These are phyloP conservation scores for Anolis apletophallus DNA, from an alignment of 2,797 vertebrate species.

Conservation along the genomic window DNA sequence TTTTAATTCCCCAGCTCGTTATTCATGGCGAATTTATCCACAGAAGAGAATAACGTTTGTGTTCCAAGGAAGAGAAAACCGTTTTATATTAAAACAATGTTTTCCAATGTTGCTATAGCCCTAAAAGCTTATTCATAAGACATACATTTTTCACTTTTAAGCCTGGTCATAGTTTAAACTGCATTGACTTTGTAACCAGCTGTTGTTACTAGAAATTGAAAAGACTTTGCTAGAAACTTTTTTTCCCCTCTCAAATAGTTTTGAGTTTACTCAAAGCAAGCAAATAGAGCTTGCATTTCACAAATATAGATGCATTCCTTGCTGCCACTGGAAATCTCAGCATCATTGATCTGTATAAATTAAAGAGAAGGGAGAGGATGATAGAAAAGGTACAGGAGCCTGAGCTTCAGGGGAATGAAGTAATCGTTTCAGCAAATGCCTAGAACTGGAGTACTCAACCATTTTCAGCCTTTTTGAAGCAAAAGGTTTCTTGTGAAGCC, in stretches of 20 bases:
- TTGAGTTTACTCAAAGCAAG: not conserved
- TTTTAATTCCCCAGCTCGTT: constrained; percentile 81
- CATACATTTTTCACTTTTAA: constrained; percentile 43
- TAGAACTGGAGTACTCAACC: too few species aligned
- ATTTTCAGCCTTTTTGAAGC: too few species aligned
- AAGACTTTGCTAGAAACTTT: not conserved
- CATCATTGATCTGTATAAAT: not conserved
- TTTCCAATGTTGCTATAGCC: constrained; percentile 63
- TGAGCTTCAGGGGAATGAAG: too few species aligned
- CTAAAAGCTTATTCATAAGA: constrained; percentile 49
- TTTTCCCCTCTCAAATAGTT: not conserved
- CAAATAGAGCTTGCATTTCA: not conserved
- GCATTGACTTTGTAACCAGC: not conserved
- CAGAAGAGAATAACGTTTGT: constrained; percentile 74
- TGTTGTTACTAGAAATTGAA: not conserved
- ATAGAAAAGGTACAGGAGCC: not conserved
- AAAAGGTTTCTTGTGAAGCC: too few species aligned
- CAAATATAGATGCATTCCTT: not conserved
- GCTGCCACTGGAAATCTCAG: not conserved
- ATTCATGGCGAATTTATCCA: constrained; percentile 68
- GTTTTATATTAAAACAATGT: constrained; percentile 66
- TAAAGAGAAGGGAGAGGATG: too few species aligned
- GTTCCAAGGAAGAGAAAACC: constrained; percentile 71
- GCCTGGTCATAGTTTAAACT: constrained; percentile 1
- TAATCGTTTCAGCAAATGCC: too few species aligned